Evolutionary conservation across 2,113 vertebrate genomes (phyloP).

Genomic region (Sporophila hypoxantha): DNA sequence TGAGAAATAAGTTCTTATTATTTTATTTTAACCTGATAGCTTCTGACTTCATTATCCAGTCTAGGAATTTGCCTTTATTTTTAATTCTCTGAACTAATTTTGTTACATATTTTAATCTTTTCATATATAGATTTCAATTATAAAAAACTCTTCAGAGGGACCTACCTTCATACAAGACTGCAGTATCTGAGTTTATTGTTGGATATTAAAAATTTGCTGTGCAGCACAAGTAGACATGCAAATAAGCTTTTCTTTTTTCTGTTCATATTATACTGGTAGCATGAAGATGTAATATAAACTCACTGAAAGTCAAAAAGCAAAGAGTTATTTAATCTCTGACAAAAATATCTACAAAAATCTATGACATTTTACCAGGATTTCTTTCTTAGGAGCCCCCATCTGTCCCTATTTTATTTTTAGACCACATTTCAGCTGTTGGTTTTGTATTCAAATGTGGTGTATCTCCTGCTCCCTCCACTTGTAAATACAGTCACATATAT

Average conservation of each 20-base stretch:
- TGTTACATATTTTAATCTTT: background rate
- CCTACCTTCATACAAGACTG: background rate
- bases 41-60: background rate
- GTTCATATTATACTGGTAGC: background rate
- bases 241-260: background rate
- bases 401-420: slow-evolving; percentile 19
- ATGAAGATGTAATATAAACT: background rate
- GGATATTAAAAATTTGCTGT: background rate
- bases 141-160: background rate
- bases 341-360: background rate
- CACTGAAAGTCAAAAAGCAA: slow-evolving; percentile 19
- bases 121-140: background rate
- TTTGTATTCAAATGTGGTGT: background rate
- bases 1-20: background rate
- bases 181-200: background rate
- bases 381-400: background rate
- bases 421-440: background rate
- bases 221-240: background rate
- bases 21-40: background rate
- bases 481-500: background rate
- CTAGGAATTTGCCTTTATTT: background rate
- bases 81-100: background rate
- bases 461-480: background rate
- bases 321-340: background rate
- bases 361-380: background rate